Percentiles rank a stretch among this genome's conserved stretches.
Evolutionary conservation across 1,140 invertebrate species (phyloP).

Genomic region (Trinorchestia longiramus): DNA sequence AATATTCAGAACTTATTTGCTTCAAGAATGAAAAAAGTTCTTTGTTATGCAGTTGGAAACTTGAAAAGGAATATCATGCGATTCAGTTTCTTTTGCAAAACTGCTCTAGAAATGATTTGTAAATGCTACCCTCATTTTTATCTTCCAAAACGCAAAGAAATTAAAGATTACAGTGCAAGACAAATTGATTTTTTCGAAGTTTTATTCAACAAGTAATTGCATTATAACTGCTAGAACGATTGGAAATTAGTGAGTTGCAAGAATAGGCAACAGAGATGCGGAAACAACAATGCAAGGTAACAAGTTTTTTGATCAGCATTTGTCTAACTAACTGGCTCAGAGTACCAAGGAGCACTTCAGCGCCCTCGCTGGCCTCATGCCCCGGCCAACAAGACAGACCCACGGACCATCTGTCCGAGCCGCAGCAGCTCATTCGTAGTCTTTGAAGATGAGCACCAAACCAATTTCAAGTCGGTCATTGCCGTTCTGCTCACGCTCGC

Average conservation of each 20-base stretch:
- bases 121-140: no score
- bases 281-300: not conserved
- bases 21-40: no score
- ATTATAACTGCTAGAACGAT: no score
- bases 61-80: no score
- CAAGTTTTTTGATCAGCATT: not conserved
- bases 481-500: not conserved
- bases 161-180: no score
- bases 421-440: constrained; percentile 23
- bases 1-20: not conserved
- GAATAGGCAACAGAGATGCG: not conserved
- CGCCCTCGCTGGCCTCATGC: not conserved
- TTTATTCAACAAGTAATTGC: no score
- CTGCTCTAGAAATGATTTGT: no score
- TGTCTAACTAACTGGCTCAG: not conserved
- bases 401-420: not conserved
- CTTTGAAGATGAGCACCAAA: not conserved
- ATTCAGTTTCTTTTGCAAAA: no score
- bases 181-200: no score
- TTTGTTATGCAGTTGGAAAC: no score
- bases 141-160: no score
- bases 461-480: constrained; percentile 40
- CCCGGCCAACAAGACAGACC: not conserved
- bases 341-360: not conserved
- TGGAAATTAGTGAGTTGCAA: not conserved